Conservation (phyloP, 2,113 vertebrate genomes). For the Amblyornis subalaris region DNA sequence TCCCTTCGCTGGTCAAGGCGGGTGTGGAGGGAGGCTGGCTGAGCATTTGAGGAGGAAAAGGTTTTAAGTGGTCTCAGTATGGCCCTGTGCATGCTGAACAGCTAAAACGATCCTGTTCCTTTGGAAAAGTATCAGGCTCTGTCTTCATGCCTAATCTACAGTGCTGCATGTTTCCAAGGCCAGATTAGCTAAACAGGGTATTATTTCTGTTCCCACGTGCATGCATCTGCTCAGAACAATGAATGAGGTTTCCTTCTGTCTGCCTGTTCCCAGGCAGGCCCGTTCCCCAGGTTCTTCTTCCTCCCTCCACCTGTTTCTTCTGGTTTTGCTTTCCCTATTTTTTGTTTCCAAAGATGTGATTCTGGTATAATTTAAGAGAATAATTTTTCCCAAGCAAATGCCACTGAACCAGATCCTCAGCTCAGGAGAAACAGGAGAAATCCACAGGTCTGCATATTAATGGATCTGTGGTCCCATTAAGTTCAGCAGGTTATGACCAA, state of each 20-base stretch:
- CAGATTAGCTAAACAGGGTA: not conserved
- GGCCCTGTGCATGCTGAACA: not conserved
- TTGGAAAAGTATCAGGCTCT: not conserved
- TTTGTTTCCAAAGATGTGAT: not conserved
- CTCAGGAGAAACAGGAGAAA: not conserved
- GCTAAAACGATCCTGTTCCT: not conserved
- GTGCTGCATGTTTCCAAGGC: not conserved
- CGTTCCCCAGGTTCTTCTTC: not conserved
- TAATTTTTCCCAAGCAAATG: not conserved
- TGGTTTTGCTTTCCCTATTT: not conserved
- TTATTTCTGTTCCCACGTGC: not conserved
- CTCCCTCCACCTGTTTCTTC: not conserved
- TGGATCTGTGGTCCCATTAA: not conserved
- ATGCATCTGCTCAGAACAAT: not conserved
- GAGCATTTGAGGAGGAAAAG: not conserved
- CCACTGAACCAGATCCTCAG: not conserved
- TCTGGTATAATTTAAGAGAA: not conserved
- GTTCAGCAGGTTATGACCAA: not conserved
- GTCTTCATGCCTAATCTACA: not conserved
- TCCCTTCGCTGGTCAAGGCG: rapidly evolving
- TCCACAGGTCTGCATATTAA: rapidly evolving
- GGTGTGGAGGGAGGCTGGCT: not conserved
- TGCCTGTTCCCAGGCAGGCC: not conserved
- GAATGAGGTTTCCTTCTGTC: not conserved
- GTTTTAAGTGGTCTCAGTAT: not conserved